Conservation (phyloP, 2,797 vertebrate species). For the Acomys russatus region DNA sequence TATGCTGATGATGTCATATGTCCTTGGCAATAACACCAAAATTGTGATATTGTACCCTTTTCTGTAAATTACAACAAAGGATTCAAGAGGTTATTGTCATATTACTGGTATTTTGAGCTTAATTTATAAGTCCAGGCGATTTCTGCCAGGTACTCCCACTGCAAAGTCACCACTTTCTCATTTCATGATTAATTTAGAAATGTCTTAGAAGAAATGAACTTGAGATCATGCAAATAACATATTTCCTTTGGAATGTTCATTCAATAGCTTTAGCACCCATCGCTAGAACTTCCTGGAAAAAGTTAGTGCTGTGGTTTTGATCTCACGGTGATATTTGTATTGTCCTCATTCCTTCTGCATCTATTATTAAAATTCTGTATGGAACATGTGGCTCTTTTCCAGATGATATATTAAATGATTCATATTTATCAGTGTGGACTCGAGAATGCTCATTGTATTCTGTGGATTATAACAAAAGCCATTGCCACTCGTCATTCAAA, state of each 20-base stretch:
- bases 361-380: conserved; percentile 45
- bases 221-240: not conserved
- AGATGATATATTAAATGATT: conserved; percentile 24
- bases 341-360: not conserved
- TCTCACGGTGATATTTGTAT: not conserved
- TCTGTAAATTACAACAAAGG: not conserved
- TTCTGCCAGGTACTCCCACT: not conserved
- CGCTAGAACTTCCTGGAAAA: not conserved
- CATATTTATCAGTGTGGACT: not conserved
- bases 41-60: not conserved
- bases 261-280: not conserved
- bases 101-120: not conserved
- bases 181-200: conserved; percentile 28
- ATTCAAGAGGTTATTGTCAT: not conserved
- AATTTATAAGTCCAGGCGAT: not conserved
- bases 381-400: not conserved
- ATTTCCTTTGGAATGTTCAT: not conserved
- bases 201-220: not conserved
- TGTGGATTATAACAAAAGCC: not conserved
- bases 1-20: not conserved
- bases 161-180: not conserved
- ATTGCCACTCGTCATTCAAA: not conserved
- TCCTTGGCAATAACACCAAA: conserved; percentile 41
- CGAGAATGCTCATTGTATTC: not conserved
- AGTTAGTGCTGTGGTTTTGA: not conserved